Percentiles rank a stretch among this genome's conserved stretches.
Evolutionary conservation across 2,888 invertebrate species (phyloP).

Genomic region (Neoitamus cyanurus): DNA sequence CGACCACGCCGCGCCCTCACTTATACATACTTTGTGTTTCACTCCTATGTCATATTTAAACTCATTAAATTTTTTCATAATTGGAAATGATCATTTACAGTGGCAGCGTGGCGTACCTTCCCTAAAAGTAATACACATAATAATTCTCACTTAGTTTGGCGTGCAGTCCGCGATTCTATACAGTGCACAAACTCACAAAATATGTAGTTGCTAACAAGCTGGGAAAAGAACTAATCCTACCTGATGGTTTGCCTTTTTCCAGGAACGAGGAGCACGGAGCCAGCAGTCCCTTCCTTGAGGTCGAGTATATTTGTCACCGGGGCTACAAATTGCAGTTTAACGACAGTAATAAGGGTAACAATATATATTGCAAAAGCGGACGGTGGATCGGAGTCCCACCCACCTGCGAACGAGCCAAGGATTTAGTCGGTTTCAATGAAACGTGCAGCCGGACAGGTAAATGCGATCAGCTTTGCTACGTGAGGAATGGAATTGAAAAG

Average conservation of each 20-base stretch:
- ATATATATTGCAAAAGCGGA: conserved; percentile 53
- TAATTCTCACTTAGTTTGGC: neutral
- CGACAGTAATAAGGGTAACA: conserved; percentile 41
- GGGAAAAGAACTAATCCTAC: neutral
- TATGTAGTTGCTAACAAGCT: neutral
- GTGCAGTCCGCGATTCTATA: neutral
- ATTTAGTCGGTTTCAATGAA: conserved; percentile 37
- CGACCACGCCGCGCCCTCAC: neutral
- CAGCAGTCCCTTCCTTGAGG: conserved; percentile 53
- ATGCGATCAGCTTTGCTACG: conserved; percentile 54
- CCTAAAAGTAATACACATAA: neutral
- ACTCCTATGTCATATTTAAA: neutral
- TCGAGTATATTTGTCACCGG: conserved; percentile 54
- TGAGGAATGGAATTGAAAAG: conserved; percentile 59
- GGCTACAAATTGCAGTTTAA: conserved; percentile 51
- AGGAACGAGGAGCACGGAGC: conserved; percentile 53
- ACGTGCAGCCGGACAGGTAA: conserved; percentile 48
- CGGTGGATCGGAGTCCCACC: conserved; percentile 53
- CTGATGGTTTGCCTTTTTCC: neutral
- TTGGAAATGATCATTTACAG: conserved; percentile 4
- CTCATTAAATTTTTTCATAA: conserved; percentile 10
- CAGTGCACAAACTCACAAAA: neutral
- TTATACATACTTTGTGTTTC: neutral
- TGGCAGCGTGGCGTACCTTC: neutral
- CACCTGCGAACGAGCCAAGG: conserved; percentile 47